Base-by-base conservation (phyloP, 2,797 vertebrate species). In the Spheniscus humboldti region DNA sequence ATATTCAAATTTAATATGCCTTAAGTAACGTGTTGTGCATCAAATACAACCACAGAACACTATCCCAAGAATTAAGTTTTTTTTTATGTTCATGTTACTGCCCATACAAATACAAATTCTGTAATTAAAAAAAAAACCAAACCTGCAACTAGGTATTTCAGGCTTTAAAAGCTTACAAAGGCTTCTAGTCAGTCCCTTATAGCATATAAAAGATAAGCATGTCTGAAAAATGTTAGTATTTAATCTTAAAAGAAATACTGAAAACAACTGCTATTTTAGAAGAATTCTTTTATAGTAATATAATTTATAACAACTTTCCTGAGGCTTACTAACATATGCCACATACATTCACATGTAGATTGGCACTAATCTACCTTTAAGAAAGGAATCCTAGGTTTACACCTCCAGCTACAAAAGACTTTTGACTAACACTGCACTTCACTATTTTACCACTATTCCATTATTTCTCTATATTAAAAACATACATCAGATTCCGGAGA, bases 401-500 rank as follows among this genome's bases (percentile, higher is more conserved):
- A 93, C 43, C 15, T 35, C 52, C 41, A 69, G 50, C 50, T 77
- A 68, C 0, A 0, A n/a, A 77, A 97, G 71, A n/a, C 73, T 92
- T 92, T 47, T 75, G 56, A 92, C 50, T 62, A 91, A 73, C 37
- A 62, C 19, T 31, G 24, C 47, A 80, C 68, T 91, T 87, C 33
- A 30, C 37, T 91, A 67, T 53, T 95, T 71, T 81, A 89, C 48
- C 62, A 64, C 57, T 66, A 47, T 71, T 87, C 53, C 64, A 71
- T 77, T 90, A 92, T 77, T 92, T 79, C 74, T 57, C 74, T 55
- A 3, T 30, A 93, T 86, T 91, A 91, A 92, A 91, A 87, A 68
- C 69, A 15, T 47, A 74, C 0, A 16, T 86, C 75, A 91, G 30
- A 90, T 89, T 86, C 78, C 6, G 1, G 57, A 68, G 93, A 85